Conservation (phyloP, 2,888 invertebrate genomes). For the Lithophane semibrunnea region DNA sequence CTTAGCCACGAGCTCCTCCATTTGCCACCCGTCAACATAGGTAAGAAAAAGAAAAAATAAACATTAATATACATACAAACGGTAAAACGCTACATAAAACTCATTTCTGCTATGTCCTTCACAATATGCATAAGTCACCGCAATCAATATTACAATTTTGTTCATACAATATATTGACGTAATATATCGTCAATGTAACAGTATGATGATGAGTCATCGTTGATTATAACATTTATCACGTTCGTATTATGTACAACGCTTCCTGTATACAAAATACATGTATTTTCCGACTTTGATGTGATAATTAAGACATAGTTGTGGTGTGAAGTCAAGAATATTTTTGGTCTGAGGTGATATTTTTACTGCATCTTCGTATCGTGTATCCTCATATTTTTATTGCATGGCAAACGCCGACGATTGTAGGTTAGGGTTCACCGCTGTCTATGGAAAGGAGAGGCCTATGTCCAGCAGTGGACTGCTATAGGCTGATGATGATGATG, state of each 20-base stretch:
- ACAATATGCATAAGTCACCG: neutral
- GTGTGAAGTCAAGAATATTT: neutral
- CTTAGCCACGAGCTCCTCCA: no score
- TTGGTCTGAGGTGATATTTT: neutral
- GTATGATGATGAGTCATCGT: conserved; percentile 23
- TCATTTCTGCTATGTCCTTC: neutral
- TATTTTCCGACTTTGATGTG: conserved; percentile 26
- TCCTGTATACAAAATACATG: conserved; percentile 28
- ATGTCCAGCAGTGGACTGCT: no score
- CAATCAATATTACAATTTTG: conserved; percentile 8
- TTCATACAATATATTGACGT: conserved; percentile 11
- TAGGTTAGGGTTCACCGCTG: no score
- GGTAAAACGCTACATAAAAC: neutral
- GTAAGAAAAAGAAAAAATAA: neutral
- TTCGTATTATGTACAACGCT: conserved; percentile 13
- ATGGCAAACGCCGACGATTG: no score
- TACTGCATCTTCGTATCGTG: neutral
- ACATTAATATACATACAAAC: neutral
- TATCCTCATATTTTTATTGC: neutral
- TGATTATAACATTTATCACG: conserved; percentile 35
- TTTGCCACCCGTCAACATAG: no score
- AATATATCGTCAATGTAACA: conserved; percentile 18
- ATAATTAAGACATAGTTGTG: conserved; percentile 10
- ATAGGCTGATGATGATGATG: no score
- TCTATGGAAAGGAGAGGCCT: no score